phyloP scores from a whole-genome alignment of 1,140 invertebrate genomes.

The Drosophila parvula region DNA sequence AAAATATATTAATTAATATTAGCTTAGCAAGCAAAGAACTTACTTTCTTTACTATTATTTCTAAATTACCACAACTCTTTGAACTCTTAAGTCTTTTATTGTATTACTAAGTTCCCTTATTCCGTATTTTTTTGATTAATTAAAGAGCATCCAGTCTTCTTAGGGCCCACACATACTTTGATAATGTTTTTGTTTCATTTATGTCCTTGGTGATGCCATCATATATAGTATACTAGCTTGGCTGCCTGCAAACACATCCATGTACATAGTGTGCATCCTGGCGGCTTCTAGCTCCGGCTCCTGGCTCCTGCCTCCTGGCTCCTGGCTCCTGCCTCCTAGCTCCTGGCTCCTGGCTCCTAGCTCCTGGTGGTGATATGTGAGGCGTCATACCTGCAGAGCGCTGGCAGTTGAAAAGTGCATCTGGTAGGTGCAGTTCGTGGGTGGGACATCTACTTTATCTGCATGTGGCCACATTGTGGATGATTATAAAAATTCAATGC shows the following conservation, averaged over 20 bases:
- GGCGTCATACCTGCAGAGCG: slow-evolving; percentile 35
- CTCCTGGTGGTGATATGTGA: slow-evolving; percentile 30
- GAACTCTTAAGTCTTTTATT: background rate
- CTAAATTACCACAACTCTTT: too few species aligned
- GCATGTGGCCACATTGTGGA: slow-evolving; percentile 46
- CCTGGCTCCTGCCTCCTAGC: background rate
- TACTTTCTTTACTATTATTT: background rate
- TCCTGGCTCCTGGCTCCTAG: background rate
- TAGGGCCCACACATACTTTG: too few species aligned
- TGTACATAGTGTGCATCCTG: background rate
- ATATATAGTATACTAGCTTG: slow-evolving; percentile 17
- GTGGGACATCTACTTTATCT: slow-evolving; percentile 21
- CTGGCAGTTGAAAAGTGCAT: slow-evolving; percentile 27
- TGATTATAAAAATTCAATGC: slow-evolving; percentile 67
- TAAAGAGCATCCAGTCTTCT: slow-evolving; percentile 1
- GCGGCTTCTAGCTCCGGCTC: background rate
- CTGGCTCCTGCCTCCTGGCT: background rate
- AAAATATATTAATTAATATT: background rate
- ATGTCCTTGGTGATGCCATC: slow-evolving; percentile 59
- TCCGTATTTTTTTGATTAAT: too few species aligned
- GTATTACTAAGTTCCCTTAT: background rate
- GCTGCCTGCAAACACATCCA: slow-evolving; percentile 18
- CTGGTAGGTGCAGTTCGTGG: background rate
- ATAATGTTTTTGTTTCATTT: slow-evolving; percentile 70
- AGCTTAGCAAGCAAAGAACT: background rate